Percentiles rank a stretch among this genome's conserved stretches.
Conservation (phyloP, 1,140 invertebrate genomes). For the Sitophilus oryzae region DNA sequence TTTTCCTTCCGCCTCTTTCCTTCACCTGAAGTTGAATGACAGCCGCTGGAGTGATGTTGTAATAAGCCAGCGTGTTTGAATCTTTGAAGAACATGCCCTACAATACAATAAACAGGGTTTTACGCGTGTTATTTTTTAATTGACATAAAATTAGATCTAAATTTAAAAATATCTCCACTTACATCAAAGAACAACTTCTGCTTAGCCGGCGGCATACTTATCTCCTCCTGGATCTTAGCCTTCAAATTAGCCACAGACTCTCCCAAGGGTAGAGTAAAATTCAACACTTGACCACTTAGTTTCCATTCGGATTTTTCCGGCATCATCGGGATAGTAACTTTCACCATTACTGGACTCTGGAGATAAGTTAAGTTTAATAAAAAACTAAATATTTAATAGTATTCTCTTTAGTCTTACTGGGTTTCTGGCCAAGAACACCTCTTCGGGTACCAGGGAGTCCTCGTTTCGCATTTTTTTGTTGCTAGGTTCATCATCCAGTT, state of each 20-base stretch:
- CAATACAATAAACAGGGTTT: constrained; percentile 39
- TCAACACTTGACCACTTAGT: constrained; percentile 85
- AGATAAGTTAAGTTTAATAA: background rate
- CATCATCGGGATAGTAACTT: constrained; percentile 73
- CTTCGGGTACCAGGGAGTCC: constrained; percentile 86
- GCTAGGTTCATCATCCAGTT: constrained; percentile 75
- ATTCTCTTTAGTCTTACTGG: constrained; percentile 24
- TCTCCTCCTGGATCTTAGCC: constrained; percentile 80
- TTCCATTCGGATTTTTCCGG: constrained; percentile 94
- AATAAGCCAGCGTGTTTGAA: constrained; percentile 89
- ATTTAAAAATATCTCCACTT: constrained; percentile 31
- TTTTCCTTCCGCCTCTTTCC: constrained; percentile 96
- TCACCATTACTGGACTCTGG: constrained; percentile 66
- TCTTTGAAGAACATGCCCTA: constrained; percentile 98
- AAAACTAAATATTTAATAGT: background rate
- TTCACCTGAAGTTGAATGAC: constrained; percentile 89
- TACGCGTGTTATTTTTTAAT: background rate
- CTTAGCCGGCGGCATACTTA: constrained; percentile 93
- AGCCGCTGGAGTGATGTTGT: constrained; percentile 82
- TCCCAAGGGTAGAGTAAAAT: constrained; percentile 69
- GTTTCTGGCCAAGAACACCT: constrained; percentile 69
- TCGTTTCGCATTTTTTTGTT: constrained; percentile 87
- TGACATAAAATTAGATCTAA: background rate
- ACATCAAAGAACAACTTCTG: constrained; percentile 93
- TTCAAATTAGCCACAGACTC: constrained; percentile 84